phyloP scores from a whole-genome alignment of 1,140 invertebrate species.

The Akabosia matsudoensis region DNA sequence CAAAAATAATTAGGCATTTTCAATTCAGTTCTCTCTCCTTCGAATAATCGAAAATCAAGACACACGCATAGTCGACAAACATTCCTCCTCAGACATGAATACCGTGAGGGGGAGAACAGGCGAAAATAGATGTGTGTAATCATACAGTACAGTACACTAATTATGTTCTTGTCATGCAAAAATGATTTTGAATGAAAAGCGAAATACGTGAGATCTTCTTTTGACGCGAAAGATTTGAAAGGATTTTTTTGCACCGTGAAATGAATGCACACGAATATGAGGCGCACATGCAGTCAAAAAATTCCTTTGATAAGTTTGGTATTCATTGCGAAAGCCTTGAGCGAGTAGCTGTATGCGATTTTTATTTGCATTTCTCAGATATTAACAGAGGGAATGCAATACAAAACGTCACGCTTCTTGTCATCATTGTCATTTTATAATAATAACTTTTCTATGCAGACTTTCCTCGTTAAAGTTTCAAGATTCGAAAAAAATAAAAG shows the following conservation, averaged over 20 bases:
- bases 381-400: background rate
- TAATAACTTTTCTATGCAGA: too few species aligned
- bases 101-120: background rate
- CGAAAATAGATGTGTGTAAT: background rate
- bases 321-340: too few species aligned
- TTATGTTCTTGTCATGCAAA: conserved; percentile 18
- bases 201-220: background rate
- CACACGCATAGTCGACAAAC: too few species aligned
- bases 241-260: background rate
- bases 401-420: background rate
- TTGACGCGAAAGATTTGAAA: background rate
- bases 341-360: background rate
- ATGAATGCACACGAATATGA: background rate
- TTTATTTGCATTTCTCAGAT: background rate
- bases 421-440: background rate
- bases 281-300: too few species aligned
- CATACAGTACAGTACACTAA: conserved; percentile 5
- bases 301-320: too few species aligned
- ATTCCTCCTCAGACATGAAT: background rate
- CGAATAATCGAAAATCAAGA: too few species aligned
- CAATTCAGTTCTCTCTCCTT: background rate
- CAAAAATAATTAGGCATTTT: conserved; percentile 22
- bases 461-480: background rate
- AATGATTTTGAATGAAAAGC: conserved; percentile 15
- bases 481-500: too few species aligned